These are phyloP conservation scores for Numenius arquata DNA, from an alignment of 2,113 vertebrate species.

Conservation along the genomic window DNA sequence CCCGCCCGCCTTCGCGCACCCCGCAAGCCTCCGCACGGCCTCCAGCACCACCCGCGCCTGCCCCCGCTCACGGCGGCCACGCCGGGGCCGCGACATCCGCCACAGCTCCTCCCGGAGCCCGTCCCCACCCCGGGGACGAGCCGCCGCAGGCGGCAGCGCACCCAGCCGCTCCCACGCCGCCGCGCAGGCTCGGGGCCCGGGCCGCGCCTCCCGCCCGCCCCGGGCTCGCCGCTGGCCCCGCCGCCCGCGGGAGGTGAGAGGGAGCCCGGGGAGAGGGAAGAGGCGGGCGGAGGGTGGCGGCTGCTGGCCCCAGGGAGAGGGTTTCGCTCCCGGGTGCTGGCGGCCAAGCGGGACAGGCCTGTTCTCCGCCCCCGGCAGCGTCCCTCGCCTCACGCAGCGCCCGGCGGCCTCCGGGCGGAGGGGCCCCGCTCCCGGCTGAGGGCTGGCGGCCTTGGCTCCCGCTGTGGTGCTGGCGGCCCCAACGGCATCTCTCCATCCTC, in stretches of 20 bases:
- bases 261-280: not conserved
- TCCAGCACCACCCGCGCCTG: not conserved
- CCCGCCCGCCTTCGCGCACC: rapidly evolving
- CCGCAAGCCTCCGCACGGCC: not conserved
- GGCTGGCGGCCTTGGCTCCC: not conserved
- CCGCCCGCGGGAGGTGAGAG: not conserved
- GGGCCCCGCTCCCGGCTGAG: not conserved
- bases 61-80: not conserved
- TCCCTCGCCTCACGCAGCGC: not conserved
- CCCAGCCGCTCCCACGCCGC: not conserved
- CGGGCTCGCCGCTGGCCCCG: not conserved
- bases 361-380: not conserved
- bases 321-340: not conserved
- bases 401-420: not conserved
- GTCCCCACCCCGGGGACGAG: not conserved
- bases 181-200: not conserved
- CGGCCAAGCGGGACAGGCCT: not conserved
- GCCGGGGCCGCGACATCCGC: not conserved
- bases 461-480: not conserved
- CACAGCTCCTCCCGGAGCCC: not conserved
- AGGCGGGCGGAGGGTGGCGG: not conserved
- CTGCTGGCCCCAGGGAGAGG: not conserved
- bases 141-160: not conserved
- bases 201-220: not conserved
- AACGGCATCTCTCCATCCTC: no score